These are phyloP conservation scores for Cnemophilus loriae DNA, from an alignment of 2,113 vertebrate genomes.

Conservation along the genomic window DNA sequence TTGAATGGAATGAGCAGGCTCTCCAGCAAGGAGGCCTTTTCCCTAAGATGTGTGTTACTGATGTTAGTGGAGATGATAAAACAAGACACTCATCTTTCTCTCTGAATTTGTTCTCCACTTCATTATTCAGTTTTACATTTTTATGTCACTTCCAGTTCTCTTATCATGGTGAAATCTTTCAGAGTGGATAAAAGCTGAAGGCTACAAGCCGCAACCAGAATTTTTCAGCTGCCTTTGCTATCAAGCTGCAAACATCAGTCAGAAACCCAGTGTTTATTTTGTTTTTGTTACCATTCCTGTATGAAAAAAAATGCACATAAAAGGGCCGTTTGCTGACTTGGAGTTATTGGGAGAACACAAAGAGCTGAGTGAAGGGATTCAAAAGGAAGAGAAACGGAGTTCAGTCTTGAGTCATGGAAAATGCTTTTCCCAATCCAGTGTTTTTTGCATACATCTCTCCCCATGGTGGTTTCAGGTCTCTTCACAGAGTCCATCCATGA, in stretches of 20 bases:
- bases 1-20: neutral
- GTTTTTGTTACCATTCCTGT: slow-evolving; percentile 18
- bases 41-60: neutral
- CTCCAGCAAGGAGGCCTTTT: neutral
- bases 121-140: slow-evolving; percentile 19
- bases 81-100: neutral
- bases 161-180: neutral
- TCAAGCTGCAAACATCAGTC: slow-evolving; percentile 8
- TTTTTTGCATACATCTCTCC: neutral
- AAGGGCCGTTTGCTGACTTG: slow-evolving; percentile 19
- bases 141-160: slow-evolving; percentile 1
- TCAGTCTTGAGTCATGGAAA: neutral
- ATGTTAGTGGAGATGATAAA: neutral
- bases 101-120: neutral
- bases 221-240: slow-evolving; percentile 29
- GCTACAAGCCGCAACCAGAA: neutral
- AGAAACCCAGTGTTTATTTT: slow-evolving; percentile 22
- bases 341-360: neutral
- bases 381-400: neutral
- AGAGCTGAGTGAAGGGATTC: neutral
- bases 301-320: slow-evolving; percentile 9
- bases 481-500: neutral
- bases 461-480: neutral
- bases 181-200: neutral
- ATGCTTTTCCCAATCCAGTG: neutral